phyloP scores from a whole-genome alignment of 2,888 invertebrate genomes.

The Drosophila robusta region DNA sequence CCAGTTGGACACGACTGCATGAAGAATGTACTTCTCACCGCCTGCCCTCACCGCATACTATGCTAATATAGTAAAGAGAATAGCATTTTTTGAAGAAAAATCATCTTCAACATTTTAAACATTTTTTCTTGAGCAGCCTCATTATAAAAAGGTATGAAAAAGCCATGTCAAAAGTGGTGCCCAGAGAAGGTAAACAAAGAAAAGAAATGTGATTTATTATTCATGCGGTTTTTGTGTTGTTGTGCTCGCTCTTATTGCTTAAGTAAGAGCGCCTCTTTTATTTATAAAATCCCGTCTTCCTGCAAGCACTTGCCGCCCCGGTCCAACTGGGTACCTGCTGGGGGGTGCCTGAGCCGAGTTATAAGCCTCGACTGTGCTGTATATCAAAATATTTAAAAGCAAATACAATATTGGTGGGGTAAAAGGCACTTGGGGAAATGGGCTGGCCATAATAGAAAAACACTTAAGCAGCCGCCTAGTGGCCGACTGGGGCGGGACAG shows the following conservation, averaged over 20 bases:
- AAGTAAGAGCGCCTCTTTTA: not conserved
- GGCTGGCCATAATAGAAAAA: slow-evolving; percentile 78
- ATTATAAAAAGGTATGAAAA: not conserved
- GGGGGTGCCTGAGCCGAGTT: slow-evolving; percentile 59
- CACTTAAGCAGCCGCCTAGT: slow-evolving; percentile 71
- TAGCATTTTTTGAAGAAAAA: not conserved
- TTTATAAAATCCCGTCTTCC: not conserved
- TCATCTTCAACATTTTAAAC: not conserved
- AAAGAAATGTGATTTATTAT: not conserved
- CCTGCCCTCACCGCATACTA: not conserved
- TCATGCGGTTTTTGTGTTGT: not conserved
- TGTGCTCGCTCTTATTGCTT: not conserved
- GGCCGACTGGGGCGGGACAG: slow-evolving; percentile 28
- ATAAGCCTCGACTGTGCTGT: slow-evolving; percentile 76
- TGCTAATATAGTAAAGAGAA: not conserved
- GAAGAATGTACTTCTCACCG: slow-evolving; percentile 17
- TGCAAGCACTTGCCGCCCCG: not conserved
- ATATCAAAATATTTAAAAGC: slow-evolving; percentile 84
- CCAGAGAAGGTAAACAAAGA: not conserved
- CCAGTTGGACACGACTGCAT: slow-evolving; percentile 43
- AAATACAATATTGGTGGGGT: slow-evolving; percentile 78
- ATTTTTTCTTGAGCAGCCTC: not conserved
- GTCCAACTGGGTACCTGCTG: slow-evolving; percentile 38
- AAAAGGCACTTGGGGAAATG: slow-evolving; percentile 59
- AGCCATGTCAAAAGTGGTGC: not conserved